Conservation (phyloP, 2,113 vertebrate genomes). For the Colossoma macropomum region DNA sequence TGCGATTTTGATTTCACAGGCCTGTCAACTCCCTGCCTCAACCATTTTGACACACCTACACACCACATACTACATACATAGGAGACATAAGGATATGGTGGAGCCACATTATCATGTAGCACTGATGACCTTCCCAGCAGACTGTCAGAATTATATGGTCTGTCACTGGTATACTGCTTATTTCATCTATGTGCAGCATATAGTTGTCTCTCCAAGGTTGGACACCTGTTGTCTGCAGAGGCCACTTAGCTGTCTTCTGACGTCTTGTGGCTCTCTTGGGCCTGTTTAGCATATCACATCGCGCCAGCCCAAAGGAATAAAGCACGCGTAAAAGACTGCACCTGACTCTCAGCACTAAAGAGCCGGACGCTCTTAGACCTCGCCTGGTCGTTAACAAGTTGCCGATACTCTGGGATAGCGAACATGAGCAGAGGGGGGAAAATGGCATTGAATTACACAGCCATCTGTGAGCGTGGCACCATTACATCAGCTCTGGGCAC, state of each 20-base stretch:
- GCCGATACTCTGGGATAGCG: conserved; percentile 23
- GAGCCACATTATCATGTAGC: conserved; percentile 37
- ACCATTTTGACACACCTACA: conserved; percentile 7
- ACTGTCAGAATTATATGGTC: conserved; percentile 30
- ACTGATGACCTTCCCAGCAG: conserved; percentile 24
- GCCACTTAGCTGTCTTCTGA: conserved; percentile 32
- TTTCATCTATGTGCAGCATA: conserved; percentile 41
- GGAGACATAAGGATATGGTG: conserved; percentile 11
- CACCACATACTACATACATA: conserved; percentile 13
- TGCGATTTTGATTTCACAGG: conserved; percentile 20
- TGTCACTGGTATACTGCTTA: conserved; percentile 34
- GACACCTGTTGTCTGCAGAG: conserved; percentile 52
- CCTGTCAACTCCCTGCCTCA: conserved; percentile 4
- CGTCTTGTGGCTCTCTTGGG: conserved; percentile 21
- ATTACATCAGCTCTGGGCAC: conserved; percentile 63
- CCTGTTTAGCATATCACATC: conserved; percentile 30
- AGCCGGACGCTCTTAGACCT: conserved; percentile 16
- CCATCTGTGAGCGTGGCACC: conserved; percentile 59
- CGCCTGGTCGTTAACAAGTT: conserved; percentile 39
- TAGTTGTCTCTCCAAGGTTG: not conserved
- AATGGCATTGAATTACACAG: conserved; percentile 53
- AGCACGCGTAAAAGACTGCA: conserved; percentile 36
- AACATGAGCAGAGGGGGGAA: conserved; percentile 28
- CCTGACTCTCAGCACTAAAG: conserved; percentile 36
- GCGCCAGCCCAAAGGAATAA: conserved; percentile 24